phyloP scores from a whole-genome alignment of 2,797 vertebrate species.

The Myotis findleyi region DNA sequence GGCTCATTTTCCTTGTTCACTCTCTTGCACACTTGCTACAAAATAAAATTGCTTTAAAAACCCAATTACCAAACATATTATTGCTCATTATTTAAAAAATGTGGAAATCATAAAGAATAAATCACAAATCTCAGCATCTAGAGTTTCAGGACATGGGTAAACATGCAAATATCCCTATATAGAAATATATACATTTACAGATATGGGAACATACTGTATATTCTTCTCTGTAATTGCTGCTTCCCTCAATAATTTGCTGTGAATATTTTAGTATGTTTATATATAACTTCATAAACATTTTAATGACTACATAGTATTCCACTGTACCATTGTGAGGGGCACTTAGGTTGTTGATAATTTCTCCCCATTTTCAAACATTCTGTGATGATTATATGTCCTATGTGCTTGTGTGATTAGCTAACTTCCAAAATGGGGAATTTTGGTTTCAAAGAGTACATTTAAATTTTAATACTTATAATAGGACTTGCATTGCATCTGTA shows the following conservation, averaged over 20 bases:
- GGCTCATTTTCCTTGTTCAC: neutral
- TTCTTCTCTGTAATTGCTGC: neutral
- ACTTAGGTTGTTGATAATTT: neutral
- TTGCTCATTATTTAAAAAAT: neutral
- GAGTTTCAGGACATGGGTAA: conserved; percentile 35
- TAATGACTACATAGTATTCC: neutral
- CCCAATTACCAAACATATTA: neutral
- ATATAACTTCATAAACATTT: neutral
- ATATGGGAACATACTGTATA: neutral
- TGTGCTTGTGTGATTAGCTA: neutral
- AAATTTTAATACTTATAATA: neutral
- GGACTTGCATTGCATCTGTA: neutral
- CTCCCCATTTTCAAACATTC: neutral
- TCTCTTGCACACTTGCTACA: neutral
- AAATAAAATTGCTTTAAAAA: neutral
- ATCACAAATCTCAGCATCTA: neutral
- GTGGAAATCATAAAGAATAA: neutral
- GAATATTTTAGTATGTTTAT: neutral
- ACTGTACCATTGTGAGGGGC: neutral
- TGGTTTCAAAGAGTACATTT: neutral
- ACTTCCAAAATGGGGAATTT: conserved; percentile 20
- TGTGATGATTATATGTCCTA: neutral
- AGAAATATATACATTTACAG: neutral
- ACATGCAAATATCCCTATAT: neutral
- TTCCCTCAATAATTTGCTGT: neutral